Base-by-base conservation (phyloP, 2,113 vertebrate genomes). In the Peromyscus leucopus region DNA sequence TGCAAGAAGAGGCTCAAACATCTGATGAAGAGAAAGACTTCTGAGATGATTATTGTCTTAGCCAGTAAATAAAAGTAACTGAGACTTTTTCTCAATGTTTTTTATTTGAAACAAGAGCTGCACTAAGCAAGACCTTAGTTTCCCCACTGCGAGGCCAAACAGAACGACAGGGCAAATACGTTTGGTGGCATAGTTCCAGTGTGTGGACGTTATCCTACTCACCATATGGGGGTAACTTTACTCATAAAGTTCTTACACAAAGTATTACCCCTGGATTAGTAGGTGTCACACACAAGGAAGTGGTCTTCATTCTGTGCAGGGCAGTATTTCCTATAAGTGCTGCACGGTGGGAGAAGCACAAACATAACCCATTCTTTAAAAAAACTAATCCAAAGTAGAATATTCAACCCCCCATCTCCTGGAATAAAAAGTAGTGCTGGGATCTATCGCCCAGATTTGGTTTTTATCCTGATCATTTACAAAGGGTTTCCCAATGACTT, bases 81-180 rank as follows among this genome's bases (percentile, higher is more conserved):
- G 93, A 63, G 95, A 97, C 92, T 97, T 91, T 97, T 95, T 98
- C 80, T 92, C 96, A 97, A 61, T 98, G 95, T 96, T 98, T 98
- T 98, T 98, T 97, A 98, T 98, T 98, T 97, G 89, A 97, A 98
- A 98, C 94, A 94, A 97, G 74, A 96, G 95, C 96, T 97, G 91
- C 39, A 96, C 69, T 94, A 98, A 97, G 96, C 97, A 98, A 92
- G 95, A 98, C 92, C 94, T 98, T 97, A 92, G 87, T 96, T 84
- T 97, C 89, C 95, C 97, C 96, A 93, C 39, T 96, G 97, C 80
- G 96, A 93, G 96, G 84, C 84, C 89, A 96, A 98, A 96, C 15
- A 90, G 72, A 71, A 96, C 84, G 89, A 28, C 48, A 63, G 90
- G 96, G 92, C 71, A 88, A 97, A 67, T 42, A 39, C n/a, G 96